Evolutionary conservation across 2,113 vertebrate genomes (phyloP), one percentile per base, ranked within the genome.

Genomic region (Rhinoptilus africanus): DNA sequence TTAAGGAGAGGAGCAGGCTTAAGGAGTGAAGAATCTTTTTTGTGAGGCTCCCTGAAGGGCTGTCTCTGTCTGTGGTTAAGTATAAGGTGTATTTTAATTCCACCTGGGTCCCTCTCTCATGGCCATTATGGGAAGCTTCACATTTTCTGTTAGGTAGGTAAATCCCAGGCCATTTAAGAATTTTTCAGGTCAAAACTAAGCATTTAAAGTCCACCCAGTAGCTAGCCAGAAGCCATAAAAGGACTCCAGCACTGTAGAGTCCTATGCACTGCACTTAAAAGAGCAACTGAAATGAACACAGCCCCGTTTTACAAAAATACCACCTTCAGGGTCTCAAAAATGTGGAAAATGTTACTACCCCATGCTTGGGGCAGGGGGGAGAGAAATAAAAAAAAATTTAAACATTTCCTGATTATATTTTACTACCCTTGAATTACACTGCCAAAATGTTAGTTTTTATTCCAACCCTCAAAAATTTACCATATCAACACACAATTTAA

Each of bases 291-390:
- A 79, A 89, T 19, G 69, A 95, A 92, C 87, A 91, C 59, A 92
- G 86, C 17, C 34, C 71, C 20, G n/a, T 96, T 91, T 86, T 79
- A 85, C 59, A 96, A 80, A 94, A 95, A 95, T 67, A 57, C 57
- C 89, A 79, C 67, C 69, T 86, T 91, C 53, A 51, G 93, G 41
- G 39, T 81, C 78, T 88, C 88, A 88, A 45, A 88, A 94, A 86
- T 23, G 14, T 79, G 51, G 59, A 83, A 81, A 88, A 80, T 43
- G 21, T 85, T 85, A 73, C 67, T 82, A 86, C 16, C 66, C 81
- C 39, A 48, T 37, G 60, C 22, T 47, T 50, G 6, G 34, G 14
- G 57, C 54, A 9, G 3, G 39, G 24, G 32, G 28, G 41, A 51
- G 32, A 56, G 18, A 87, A 69, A 74, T 5, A 9, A 23, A 32